Evolutionary conservation across 2,888 invertebrate species (phyloP), one percentile per base, ranked within the genome.

Genomic region (Steinernema carpocapsae): DNA sequence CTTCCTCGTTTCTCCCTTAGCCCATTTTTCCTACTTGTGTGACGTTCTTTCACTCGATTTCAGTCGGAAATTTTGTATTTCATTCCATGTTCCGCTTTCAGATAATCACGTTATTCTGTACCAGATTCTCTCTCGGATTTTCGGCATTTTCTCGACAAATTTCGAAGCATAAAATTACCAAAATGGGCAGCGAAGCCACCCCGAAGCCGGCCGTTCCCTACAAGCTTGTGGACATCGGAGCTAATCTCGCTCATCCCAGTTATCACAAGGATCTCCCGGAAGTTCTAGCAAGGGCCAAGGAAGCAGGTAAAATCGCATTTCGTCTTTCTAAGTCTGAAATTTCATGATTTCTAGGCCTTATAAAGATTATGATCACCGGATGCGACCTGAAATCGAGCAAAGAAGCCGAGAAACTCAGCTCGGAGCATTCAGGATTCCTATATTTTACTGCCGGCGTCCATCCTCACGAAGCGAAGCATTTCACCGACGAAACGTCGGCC

Each of bases 361-460:
- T 26, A 1, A 71, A 43, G 72, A 78, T 86, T 24, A 86, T 86
- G 83, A 79, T 85, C 7, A 86, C 86, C 7, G 86, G 86, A 7
- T 83, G 84, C 0, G 82, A 76, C n/a, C 81, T 81, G 73, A 77
- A 80, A 73, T 75, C 78, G 3, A 85, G 84, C 59, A 71, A 77
- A 10, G 80, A 82, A 48, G 81, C 83, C 7, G 74, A 75, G 1
- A 74, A 75, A 22, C 71, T 85, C 29, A 83, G 79, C 6, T 77
- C 77, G 45, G 73, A 70, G 37, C 71, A 82, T 71, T 81, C 83
- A 0, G 85, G 84, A 24, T 86, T 82, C 72, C 74, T 86, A 0
- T 86, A 84, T 74, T 85, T 83, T 59, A 86, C 86, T 0, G 84
- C 86, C n/a, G 85, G 86, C 45, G 84, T 86, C 37, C 86, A 86